phyloP scores from a whole-genome alignment of 2,113 vertebrate genomes.

The Vidua macroura region DNA sequence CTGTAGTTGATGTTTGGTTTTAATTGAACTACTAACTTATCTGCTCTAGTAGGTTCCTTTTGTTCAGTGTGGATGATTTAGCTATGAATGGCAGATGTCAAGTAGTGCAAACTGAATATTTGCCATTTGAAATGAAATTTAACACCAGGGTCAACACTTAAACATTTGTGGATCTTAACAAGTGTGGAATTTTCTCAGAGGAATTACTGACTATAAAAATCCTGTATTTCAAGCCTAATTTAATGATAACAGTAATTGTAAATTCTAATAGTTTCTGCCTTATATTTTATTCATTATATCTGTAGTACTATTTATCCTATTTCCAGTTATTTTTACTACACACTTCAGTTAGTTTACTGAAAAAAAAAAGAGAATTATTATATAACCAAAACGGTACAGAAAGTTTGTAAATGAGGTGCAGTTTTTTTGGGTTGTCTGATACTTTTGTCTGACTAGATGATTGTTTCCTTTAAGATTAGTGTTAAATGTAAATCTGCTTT shows the following conservation, averaged over 20 bases:
- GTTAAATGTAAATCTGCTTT: background rate
- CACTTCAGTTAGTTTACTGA: background rate
- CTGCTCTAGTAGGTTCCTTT: background rate
- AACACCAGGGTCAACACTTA: background rate
- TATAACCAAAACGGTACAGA: background rate
- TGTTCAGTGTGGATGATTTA: background rate
- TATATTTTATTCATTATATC: background rate
- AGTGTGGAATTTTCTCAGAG: background rate
- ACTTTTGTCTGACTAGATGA: background rate
- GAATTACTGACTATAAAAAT: background rate
- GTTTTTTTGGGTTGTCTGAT: background rate
- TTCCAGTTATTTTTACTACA: background rate
- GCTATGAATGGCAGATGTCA: conserved; percentile 1
- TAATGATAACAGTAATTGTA: background rate
- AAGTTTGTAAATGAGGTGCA: background rate
- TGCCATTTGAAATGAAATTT: conserved; percentile 31
- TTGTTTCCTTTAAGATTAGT: background rate
- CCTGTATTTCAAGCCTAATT: background rate
- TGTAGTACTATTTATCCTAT: background rate
- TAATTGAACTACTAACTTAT: background rate
- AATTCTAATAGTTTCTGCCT: background rate
- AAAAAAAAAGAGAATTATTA: background rate
- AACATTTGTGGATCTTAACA: background rate
- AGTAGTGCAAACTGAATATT: conserved; percentile 21
- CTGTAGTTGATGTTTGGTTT: background rate